Evolutionary conservation across 2,888 invertebrate genomes (phyloP).

Genomic region (Coelopa pilipes): DNA sequence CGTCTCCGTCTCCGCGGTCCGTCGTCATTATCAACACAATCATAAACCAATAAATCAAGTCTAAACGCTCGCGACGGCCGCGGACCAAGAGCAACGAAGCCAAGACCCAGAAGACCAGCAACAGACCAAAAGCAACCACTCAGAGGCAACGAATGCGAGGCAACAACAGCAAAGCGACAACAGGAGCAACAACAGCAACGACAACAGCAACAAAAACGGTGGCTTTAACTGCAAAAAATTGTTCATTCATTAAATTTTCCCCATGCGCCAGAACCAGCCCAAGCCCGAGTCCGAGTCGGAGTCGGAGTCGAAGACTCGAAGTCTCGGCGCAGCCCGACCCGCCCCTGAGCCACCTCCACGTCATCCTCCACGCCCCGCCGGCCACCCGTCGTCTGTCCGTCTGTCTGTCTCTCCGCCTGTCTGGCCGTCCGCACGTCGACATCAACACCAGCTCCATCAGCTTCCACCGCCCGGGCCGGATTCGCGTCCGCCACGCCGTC

Average conservation of each 20-base stretch:
- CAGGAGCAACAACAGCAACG: no score
- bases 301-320: constrained; percentile 34
- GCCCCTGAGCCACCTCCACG: neutral
- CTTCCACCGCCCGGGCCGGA: neutral
- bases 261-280: neutral
- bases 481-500: no score
- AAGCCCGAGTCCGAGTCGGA: constrained; percentile 13
- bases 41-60: constrained; percentile 44
- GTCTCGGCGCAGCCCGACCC: constrained; percentile 39
- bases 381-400: no score
- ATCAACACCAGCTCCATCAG: constrained; percentile 11
- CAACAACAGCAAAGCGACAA: no score
- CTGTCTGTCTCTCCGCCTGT: no score
- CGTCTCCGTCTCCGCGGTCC: neutral
- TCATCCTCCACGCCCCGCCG: constrained; percentile 1
- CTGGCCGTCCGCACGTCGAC: constrained; percentile 24
- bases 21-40: constrained; percentile 40
- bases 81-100: no score
- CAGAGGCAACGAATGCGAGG: no score
- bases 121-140: no score
- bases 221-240: constrained; percentile 30
- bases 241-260: constrained; percentile 34
- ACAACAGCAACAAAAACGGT: constrained; percentile 9
- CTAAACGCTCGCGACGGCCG: constrained; percentile 29
- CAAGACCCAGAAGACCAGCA: no score